Percentiles rank a stretch among this genome's conserved stretches.
Evolutionary conservation across 2,113 vertebrate genomes (phyloP).

Genomic region (Paraplagusia blochii): DNA sequence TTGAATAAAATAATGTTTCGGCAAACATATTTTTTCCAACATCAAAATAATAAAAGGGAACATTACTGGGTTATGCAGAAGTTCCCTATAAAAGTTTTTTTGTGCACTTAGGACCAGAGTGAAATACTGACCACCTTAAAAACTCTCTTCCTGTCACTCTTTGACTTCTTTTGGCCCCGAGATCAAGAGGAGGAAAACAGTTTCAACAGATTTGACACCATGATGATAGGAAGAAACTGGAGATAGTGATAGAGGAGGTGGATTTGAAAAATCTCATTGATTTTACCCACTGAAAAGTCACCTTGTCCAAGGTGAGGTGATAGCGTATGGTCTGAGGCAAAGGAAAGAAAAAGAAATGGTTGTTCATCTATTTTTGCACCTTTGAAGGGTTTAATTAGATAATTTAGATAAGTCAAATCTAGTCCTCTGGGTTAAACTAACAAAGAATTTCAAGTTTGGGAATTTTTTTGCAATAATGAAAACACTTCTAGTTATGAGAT

Average conservation of each 20-base stretch:
- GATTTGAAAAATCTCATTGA: constrained; percentile 3
- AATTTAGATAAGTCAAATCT: no score
- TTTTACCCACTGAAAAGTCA: constrained; percentile 1
- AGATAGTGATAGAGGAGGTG: constrained; percentile 2
- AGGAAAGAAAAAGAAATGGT: not conserved
- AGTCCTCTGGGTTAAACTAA: no score
- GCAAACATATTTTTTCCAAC: no score
- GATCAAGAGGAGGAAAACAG: not conserved
- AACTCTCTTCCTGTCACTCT: not conserved
- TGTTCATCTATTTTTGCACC: no score
- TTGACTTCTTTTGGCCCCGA: not conserved
- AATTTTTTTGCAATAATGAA: no score
- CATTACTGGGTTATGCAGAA: no score
- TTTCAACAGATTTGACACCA: not conserved
- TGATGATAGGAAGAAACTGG: not conserved
- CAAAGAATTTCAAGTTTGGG: no score
- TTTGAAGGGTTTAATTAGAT: no score
- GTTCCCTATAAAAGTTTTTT: not conserved
- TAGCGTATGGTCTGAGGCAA: not conserved
- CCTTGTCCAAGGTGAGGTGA: constrained; percentile 12
- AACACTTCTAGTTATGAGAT: no score
- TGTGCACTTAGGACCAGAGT: not conserved
- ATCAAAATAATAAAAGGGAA: no score
- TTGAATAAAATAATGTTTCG: no score
- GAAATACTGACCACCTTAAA: not conserved